A percentile compares a stretch with the other conserved stretches of the same genome.
phyloP scores from a whole-genome alignment of 2,113 vertebrate genomes.

The Gopherus evgoodei region DNA sequence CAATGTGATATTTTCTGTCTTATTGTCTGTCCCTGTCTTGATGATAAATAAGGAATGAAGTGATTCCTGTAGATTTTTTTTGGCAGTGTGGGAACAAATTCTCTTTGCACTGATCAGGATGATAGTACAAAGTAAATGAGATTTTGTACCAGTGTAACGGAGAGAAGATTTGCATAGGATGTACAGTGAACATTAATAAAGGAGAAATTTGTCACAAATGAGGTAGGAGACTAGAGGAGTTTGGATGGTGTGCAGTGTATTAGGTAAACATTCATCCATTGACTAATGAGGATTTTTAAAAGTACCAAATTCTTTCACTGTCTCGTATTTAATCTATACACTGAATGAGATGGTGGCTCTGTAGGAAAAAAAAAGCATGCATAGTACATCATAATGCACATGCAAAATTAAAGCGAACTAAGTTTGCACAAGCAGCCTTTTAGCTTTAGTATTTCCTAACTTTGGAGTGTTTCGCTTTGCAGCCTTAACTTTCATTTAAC shows the following conservation, averaged over 20 bases:
- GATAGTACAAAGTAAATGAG: background rate
- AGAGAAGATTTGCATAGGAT: background rate
- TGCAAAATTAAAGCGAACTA: background rate
- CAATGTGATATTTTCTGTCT: too few species aligned
- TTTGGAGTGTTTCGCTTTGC: background rate
- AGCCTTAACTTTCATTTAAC: background rate
- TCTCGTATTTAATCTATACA: fast-evolving
- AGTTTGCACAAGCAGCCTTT: fast-evolving
- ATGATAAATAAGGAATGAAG: background rate
- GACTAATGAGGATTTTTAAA: background rate
- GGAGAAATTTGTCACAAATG: background rate
- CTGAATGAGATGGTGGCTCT: background rate
- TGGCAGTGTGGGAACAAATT: background rate
- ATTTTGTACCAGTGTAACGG: background rate
- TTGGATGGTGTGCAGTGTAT: background rate
- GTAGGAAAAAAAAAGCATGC: background rate
- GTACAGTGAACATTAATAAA: background rate
- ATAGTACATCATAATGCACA: background rate
- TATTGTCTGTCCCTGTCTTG: too few species aligned
- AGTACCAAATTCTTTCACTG: background rate
- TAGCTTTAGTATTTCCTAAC: background rate
- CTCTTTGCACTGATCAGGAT: background rate
- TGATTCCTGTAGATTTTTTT: background rate
- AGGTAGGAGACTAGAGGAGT: background rate
- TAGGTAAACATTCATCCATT: background rate